Conservation (phyloP, 1,140 invertebrate genomes). For the Pogonus chalceus region DNA sequence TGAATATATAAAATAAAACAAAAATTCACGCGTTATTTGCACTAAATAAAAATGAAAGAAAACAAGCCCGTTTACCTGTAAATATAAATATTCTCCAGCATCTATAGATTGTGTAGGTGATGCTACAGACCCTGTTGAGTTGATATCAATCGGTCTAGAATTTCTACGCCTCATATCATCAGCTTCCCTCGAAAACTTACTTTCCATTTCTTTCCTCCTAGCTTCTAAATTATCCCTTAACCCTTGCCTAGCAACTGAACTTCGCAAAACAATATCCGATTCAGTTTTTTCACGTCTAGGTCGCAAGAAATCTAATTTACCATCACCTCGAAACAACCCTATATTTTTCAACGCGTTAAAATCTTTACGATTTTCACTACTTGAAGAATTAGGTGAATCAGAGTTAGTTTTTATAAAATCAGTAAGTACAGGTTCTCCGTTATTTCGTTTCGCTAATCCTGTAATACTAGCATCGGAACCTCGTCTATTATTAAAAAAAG, state of each 20-base stretch:
- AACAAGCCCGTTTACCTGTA: conserved; percentile 30
- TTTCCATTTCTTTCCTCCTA: conserved; percentile 38
- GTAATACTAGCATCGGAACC: conserved; percentile 43
- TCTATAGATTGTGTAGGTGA: conserved; percentile 24
- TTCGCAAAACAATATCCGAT: conserved; percentile 67
- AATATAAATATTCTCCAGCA: conserved; percentile 31
- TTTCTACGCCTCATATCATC: conserved; percentile 36
- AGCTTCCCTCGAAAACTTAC: conserved; percentile 32
- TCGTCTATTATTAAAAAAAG: conserved; percentile 52
- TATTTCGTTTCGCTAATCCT: conserved; percentile 36
- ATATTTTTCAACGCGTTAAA: conserved; percentile 37
- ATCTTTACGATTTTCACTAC: conserved; percentile 21
- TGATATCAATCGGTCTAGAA: conserved; percentile 37
- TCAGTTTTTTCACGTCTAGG: conserved; percentile 77
- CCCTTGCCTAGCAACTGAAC: conserved; percentile 39
- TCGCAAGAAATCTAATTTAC: conserved; percentile 32
- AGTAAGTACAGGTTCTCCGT: conserved; percentile 59
- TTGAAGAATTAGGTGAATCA: conserved; percentile 22
- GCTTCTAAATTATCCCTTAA: conserved; percentile 35
- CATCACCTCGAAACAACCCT: conserved; percentile 31
- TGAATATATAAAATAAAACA: too few relatives aligned
- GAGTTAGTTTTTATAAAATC: conserved; percentile 57
- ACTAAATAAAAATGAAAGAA: conserved; percentile 13
- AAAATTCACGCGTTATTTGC: too few relatives aligned
- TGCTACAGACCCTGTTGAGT: conserved; percentile 22